Conservation (phyloP, 2,797 vertebrate species). For the Tarsius wallacei region DNA sequence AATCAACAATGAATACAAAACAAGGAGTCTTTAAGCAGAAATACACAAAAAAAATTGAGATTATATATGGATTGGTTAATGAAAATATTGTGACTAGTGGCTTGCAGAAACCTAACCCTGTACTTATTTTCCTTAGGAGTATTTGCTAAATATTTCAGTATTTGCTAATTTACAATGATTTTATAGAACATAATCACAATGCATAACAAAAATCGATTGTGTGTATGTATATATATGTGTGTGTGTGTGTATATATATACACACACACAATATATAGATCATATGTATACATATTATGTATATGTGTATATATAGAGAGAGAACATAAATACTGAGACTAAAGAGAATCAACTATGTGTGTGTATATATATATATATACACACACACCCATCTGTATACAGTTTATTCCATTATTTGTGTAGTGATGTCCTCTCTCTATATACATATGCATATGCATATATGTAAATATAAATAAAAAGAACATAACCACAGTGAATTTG, state of each 20-base stretch:
- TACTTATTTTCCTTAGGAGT: background rate
- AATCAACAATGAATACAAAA: background rate
- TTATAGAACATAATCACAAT: background rate
- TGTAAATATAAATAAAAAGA: background rate
- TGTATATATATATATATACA: background rate
- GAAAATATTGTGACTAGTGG: background rate
- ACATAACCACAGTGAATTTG: background rate
- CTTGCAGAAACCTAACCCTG: background rate
- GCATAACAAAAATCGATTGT: background rate
- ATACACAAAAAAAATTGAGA: background rate
- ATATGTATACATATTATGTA: too few species aligned
- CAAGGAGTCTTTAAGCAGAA: background rate
- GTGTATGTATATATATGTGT: background rate
- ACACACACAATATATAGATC: too few species aligned
- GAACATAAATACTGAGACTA: background rate
- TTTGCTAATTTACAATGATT: background rate
- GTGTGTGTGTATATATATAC: background rate
- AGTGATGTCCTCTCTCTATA: background rate
- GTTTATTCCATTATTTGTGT: background rate
- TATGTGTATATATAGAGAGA: accelerated
- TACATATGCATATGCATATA: background rate
- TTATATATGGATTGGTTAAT: background rate
- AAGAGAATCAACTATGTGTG: background rate
- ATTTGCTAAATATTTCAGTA: background rate
- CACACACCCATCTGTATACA: background rate